phyloP scores from a whole-genome alignment of 2,113 vertebrate genomes.

The Strix aluco region DNA sequence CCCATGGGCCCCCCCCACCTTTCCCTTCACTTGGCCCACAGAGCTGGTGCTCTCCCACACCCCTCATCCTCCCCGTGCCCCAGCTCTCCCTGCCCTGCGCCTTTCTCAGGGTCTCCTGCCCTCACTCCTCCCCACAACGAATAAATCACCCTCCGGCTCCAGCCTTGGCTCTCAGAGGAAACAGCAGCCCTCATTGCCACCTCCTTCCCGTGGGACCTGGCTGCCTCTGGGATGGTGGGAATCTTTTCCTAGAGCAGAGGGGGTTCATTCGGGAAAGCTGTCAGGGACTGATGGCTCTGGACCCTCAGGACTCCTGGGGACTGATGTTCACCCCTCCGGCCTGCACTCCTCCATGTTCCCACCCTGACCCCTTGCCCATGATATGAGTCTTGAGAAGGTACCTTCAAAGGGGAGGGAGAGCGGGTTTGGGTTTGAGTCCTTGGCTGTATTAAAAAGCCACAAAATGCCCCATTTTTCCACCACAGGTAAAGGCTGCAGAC shows the following conservation, averaged over 20 bases:
- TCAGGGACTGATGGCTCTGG: neutral
- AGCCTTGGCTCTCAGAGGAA: neutral
- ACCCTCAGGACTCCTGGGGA: neutral
- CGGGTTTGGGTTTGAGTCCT: neutral
- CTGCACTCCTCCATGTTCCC: neutral
- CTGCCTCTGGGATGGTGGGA: neutral
- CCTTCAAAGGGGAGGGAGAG: too few relatives aligned
- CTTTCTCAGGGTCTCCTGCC: conserved; percentile 56
- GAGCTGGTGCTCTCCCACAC: neutral
- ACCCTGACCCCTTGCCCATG: neutral
- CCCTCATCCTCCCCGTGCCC: neutral
- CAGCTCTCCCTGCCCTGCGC: neutral
- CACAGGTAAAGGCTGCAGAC: neutral
- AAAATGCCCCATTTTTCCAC: neutral
- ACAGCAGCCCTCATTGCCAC: neutral
- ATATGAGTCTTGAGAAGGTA: neutral
- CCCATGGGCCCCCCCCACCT: neutral
- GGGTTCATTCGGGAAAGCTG: conserved; percentile 26
- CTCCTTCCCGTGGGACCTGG: conserved; percentile 24
- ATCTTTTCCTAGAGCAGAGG: conserved; percentile 51
- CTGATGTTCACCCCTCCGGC: neutral
- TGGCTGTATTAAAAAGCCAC: neutral
- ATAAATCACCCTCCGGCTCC: conserved; percentile 27
- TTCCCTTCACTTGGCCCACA: neutral
- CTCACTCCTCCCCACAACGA: neutral